phyloP scores from a whole-genome alignment of 2,113 vertebrate species.

The Gavialis gangeticus region DNA sequence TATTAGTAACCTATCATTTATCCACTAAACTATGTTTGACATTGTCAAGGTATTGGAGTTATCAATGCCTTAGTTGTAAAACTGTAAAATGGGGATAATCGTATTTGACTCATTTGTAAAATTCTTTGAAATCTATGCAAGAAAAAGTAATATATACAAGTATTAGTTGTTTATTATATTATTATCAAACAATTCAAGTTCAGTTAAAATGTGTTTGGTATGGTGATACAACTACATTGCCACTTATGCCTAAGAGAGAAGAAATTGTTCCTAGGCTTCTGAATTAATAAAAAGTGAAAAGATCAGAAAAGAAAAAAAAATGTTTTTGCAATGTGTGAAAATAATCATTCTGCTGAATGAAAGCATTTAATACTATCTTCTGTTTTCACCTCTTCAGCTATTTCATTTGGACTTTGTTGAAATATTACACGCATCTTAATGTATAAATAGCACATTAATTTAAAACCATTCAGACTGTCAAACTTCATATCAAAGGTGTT shows the following conservation, averaged over 20 bases:
- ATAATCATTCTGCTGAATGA: neutral
- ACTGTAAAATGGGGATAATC: neutral
- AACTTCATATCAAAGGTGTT: neutral
- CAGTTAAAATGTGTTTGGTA: neutral
- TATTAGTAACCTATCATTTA: neutral
- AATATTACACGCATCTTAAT: neutral
- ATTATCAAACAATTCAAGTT: neutral
- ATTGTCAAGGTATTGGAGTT: neutral
- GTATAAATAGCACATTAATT: neutral
- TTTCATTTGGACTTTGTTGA: neutral
- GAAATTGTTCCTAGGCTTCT: neutral
- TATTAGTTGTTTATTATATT: neutral
- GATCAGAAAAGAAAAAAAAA: conserved; percentile 10
- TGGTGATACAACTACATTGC: neutral
- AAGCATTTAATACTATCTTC: neutral
- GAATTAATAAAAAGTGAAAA: neutral
- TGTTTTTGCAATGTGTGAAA: neutral
- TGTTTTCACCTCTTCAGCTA: neutral
- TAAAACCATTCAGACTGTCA: neutral
- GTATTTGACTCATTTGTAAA: neutral
- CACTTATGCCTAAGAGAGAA: neutral
- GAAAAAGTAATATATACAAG: neutral
- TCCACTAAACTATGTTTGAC: neutral
- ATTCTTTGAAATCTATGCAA: neutral
- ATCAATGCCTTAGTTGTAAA: neutral